Conservation (phyloP, 2,113 vertebrate genomes). For the Nibea coibor region DNA sequence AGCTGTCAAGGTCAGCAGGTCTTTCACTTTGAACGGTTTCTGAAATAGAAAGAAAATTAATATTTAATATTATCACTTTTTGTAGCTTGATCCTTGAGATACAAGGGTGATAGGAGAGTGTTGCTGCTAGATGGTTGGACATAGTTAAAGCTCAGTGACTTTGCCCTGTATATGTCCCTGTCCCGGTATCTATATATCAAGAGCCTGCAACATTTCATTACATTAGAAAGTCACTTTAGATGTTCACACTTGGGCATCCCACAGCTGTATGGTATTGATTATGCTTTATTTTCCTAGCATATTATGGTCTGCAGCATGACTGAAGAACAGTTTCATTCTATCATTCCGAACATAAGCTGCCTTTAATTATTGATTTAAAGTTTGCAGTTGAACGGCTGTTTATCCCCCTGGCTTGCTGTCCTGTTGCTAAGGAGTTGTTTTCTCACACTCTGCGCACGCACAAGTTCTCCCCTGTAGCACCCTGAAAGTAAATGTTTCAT, state of each 20-base stretch:
- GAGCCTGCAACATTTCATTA: neutral
- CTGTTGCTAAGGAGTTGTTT: constrained; percentile 10
- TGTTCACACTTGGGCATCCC: neutral
- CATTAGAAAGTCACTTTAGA: neutral
- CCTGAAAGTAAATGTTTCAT: neutral
- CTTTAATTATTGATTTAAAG: constrained; percentile 61
- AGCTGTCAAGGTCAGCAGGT: constrained; percentile 9
- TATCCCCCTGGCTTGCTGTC: constrained; percentile 40
- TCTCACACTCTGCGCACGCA: constrained; percentile 17
- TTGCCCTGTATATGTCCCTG: neutral
- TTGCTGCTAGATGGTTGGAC: neutral
- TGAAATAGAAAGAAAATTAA: constrained; percentile 42
- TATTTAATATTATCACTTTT: neutral
- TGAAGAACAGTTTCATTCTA: neutral
- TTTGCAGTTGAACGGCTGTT: constrained; percentile 39
- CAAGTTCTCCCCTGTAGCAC: constrained; percentile 19
- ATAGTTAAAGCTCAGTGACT: constrained; percentile 11
- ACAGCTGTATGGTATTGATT: neutral
- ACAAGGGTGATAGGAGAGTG: neutral
- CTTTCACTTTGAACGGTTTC: constrained; percentile 38
- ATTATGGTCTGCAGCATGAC: neutral
- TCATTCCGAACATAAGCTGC: constrained; percentile 25
- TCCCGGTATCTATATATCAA: constrained; percentile 11
- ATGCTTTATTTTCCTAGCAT: neutral
- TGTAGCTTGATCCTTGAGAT: neutral